phyloP scores from a whole-genome alignment of 2,888 invertebrate genomes.

The Aethes cnicana region DNA sequence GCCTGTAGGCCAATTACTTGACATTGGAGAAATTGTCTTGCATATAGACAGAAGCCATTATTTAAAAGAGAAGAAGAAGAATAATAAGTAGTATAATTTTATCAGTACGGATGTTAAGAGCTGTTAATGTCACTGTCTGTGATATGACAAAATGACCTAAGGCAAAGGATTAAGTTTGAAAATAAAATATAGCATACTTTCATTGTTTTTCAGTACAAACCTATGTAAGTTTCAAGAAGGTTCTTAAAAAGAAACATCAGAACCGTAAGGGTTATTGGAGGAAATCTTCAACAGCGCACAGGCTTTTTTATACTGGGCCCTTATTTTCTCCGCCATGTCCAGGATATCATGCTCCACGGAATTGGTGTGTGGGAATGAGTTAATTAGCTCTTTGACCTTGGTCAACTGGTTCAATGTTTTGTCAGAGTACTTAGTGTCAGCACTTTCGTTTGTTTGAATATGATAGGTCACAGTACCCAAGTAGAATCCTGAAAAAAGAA shows the following conservation, averaged over 20 bases:
- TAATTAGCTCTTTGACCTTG: slow-evolving; percentile 82
- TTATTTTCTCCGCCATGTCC: slow-evolving; percentile 83
- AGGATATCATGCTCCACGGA: slow-evolving; percentile 85
- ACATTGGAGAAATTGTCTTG: no score
- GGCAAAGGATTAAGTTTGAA: no score
- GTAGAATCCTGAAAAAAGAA: slow-evolving; percentile 83
- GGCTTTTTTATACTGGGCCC: slow-evolving; percentile 86
- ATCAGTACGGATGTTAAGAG: no score
- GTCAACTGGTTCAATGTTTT: slow-evolving; percentile 80
- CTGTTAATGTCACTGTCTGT: no score
- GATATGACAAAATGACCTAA: no score
- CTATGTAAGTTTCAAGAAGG: no score
- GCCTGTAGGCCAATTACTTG: no score
- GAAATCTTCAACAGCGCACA: slow-evolving; percentile 86
- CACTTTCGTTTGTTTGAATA: slow-evolving; percentile 51
- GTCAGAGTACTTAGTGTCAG: slow-evolving; percentile 62
- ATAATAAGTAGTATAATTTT: no score
- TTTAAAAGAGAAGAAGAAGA: no score
- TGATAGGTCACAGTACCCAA: slow-evolving; percentile 82
- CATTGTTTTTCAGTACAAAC: no score
- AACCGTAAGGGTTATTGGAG: slow-evolving; percentile 78
- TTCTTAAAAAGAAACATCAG: slow-evolving; percentile 84
- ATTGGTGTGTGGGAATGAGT: slow-evolving; percentile 85
- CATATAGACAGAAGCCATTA: no score
- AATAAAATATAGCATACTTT: no score